Base-by-base conservation (phyloP, 2,888 invertebrate species). In the Cantharis nigra region DNA sequence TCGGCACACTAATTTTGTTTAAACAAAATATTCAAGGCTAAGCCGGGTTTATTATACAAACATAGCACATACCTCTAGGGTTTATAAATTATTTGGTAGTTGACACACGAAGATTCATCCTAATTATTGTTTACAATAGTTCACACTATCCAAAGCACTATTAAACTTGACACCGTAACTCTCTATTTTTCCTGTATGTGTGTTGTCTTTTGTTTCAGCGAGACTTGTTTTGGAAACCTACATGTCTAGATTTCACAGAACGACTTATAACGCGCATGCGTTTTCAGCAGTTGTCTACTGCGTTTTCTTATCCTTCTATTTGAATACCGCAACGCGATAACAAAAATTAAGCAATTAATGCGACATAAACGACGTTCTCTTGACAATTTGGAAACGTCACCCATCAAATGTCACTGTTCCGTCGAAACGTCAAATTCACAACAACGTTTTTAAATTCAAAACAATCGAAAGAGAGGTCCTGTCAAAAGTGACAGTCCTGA, bases 161-260 rank as follows among this genome's bases (percentile, higher is more conserved):
- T 74, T 69, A 70, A 81, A 76, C 81, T 80, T 80, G 78, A 69
- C 82, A 80, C 78, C 74, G 16, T 9, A 75, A 78, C 72, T 79
- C 76, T 80, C 79, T 78, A 71, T 70, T 71, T 78, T 74, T 71
- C 72, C 72, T 73, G 70, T 72, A 9, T 76, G 72, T 69, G 72
- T 69, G 74, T 78, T 81, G 49, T 49, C 49, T 76, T 81, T 83
- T 85, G 83, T 83, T 81, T 82, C 83, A 83, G 83, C 83, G 84
- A 83, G 86, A 86, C 86, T 87, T 87, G 87, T 87, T 87, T 87
- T 87, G 87, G 85, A 84, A 84, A 85, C 85, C 85, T 85, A 82
- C 85, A 83, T 84, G 85, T 86, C 86, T 84, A 83, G 85, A 84
- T 85, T 84, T 83, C 78, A 78, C 81, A 79, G 79, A 72, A 77